Evolutionary conservation across 2,888 invertebrate genomes (phyloP), one percentile per base, ranked within the genome.

Genomic region (Loripinus fragilis): DNA sequence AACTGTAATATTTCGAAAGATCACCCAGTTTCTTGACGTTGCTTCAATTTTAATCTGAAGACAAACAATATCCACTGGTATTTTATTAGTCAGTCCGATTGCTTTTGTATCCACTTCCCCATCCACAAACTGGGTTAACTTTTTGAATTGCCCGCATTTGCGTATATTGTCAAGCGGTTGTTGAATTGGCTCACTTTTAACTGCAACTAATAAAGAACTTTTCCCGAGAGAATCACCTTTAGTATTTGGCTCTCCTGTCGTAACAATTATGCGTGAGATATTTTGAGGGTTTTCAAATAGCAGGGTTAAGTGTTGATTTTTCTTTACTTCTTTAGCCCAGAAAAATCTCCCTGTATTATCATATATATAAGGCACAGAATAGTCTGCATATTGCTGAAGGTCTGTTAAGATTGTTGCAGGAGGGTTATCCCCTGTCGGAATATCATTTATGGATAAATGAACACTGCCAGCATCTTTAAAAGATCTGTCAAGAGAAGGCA

Each of bases 351-450:
- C 42, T 0, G 50, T 35, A 28, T 79, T 69, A 68, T 80, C 76
- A 72, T 94, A 94, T 7, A 93, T 92, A 20, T 90, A 86, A 33
- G 90, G 86, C 35, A 89, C 88, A 81, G 91, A 90, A 50, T 90
- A 80, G 41, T 86, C 77, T 7, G 38, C 55, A 0, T 71, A 69
- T 23, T 35, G 20, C 23, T 64, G 38, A 81, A 94, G 90, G 38
- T 91, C 90, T 7, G 93, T 93, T 20, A 89, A 78, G 17, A 94
- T 83, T 38, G 87, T 88, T 0, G 93, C 94, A 5, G 89, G 82
- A 0, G 94, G 94, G 80, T 94, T 93, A 33, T 75, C 73, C n/a
- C 85, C 85, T 35, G 71, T 74, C 17, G 74, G 79, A 25, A 73
- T 45, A 60, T 71, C 75, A 28, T 65, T 60, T 7, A 75, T 65